A percentile compares a stretch with the other conserved stretches of the same genome.
phyloP scores from a whole-genome alignment of 1,140 invertebrate species.

The Drosophila eugracilis region DNA sequence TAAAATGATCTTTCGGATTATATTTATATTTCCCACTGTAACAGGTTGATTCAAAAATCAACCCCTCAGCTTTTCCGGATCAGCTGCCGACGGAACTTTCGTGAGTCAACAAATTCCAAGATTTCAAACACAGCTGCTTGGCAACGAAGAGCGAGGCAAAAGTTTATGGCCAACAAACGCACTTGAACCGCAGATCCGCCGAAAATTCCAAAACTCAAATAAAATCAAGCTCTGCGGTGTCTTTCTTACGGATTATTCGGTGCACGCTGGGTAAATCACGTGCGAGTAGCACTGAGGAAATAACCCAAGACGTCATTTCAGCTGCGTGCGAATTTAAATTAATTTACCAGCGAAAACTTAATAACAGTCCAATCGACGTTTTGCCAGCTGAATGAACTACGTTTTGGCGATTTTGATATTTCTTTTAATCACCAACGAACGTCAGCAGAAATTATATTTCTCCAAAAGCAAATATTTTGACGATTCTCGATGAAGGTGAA shows the following conservation, averaged over 20 bases:
- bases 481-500: not conserved
- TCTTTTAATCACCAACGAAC: slow-evolving; percentile 20
- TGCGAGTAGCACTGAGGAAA: slow-evolving; percentile 36
- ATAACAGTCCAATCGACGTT: slow-evolving; percentile 58
- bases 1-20: not conserved
- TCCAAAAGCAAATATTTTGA: slow-evolving; percentile 30
- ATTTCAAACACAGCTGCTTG: slow-evolving; percentile 31
- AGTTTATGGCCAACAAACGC: slow-evolving; percentile 65
- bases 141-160: slow-evolving; percentile 32
- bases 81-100: slow-evolving; percentile 18
- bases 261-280: slow-evolving; percentile 61
- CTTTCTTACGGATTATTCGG: no score
- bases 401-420: slow-evolving; percentile 24
- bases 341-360: slow-evolving; percentile 50
- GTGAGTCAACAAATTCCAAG: slow-evolving; percentile 42
- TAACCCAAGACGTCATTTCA: slow-evolving; percentile 62
- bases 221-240: slow-evolving; percentile 27
- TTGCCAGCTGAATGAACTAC: slow-evolving; percentile 44
- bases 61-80: slow-evolving; percentile 34
- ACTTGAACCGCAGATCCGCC: slow-evolving; percentile 66
- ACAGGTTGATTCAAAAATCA: not conserved
- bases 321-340: slow-evolving; percentile 70
- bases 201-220: slow-evolving; percentile 41
- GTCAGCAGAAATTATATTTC: slow-evolving; percentile 33
- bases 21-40: not conserved